These are phyloP conservation scores for Lerema accius DNA, from an alignment of 1,140 invertebrate genomes.

Conservation along the genomic window DNA sequence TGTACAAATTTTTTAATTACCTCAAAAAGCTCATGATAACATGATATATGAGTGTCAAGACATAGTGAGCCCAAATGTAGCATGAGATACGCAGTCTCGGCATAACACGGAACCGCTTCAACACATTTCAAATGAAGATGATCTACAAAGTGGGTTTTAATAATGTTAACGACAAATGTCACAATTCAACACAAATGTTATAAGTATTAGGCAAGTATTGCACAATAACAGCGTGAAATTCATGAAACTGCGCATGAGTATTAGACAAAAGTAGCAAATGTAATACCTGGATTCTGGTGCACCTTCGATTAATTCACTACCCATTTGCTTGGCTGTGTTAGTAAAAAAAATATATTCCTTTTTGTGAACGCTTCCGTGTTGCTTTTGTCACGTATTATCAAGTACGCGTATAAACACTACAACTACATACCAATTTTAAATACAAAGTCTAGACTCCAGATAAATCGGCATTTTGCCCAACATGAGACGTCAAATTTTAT, in stretches of 20 bases:
- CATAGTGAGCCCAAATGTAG: slow-evolving; percentile 57
- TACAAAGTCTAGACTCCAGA: background rate
- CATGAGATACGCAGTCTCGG: slow-evolving; percentile 50
- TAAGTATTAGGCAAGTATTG: slow-evolving; percentile 17
- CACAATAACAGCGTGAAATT: slow-evolving; percentile 32
- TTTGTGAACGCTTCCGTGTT: background rate
- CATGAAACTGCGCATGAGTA: slow-evolving; percentile 45
- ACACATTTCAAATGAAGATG: slow-evolving; percentile 3
- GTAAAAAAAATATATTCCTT: slow-evolving; percentile 43
- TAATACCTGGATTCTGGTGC: slow-evolving; percentile 64
- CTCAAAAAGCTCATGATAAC: slow-evolving; percentile 53
- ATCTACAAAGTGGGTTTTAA: background rate
- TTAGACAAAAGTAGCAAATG: slow-evolving; percentile 24
- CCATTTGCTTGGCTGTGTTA: slow-evolving; percentile 57
- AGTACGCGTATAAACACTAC: slow-evolving; percentile 9
- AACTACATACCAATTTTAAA: slow-evolving; percentile 22
- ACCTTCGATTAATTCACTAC: slow-evolving; percentile 66
- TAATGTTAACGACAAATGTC: background rate
- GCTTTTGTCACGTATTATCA: background rate
- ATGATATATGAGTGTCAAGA: slow-evolving; percentile 57
- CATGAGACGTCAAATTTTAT: slow-evolving; percentile 11
- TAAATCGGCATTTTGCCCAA: slow-evolving; percentile 15
- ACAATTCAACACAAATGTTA: background rate
- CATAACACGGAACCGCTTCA: slow-evolving; percentile 44
- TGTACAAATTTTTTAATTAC: slow-evolving; percentile 44